Evolutionary conservation across 2,797 vertebrate species (phyloP).

Genomic region (Ceryle rudis): DNA sequence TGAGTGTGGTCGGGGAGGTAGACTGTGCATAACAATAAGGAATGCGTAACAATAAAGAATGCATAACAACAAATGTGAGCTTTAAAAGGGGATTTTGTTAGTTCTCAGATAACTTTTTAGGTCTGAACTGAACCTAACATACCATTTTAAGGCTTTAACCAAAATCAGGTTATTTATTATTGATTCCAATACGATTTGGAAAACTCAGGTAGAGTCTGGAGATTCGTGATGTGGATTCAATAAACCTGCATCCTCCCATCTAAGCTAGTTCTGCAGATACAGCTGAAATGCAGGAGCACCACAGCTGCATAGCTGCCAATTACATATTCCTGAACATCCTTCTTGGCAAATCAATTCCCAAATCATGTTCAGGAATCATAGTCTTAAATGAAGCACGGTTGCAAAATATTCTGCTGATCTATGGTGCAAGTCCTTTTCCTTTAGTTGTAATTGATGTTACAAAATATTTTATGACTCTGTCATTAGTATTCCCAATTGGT

Average conservation of each 20-base stretch:
- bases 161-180: not conserved
- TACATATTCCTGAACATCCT: not conserved
- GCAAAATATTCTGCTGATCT: slow-evolving; percentile 40
- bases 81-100: not conserved
- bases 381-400: slow-evolving; percentile 28
- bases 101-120: not conserved
- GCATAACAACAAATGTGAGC: rapidly evolving
- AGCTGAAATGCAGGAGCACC: not conserved
- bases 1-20: rapidly evolving
- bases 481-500: slow-evolving; percentile 13
- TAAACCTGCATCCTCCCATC: not conserved
- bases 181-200: not conserved
- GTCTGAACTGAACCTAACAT: not conserved
- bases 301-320: not conserved
- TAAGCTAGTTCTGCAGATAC: not conserved
- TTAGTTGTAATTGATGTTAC: slow-evolving; percentile 46
- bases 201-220: not conserved
- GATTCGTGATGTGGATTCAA: not conserved
- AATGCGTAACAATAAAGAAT: rapidly evolving
- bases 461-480: slow-evolving; percentile 44
- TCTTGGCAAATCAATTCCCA: slow-evolving; percentile 6
- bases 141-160: not conserved
- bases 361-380: not conserved
- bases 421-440: slow-evolving; percentile 13
- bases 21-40: not conserved